phyloP scores from a whole-genome alignment of 2,797 vertebrate species.

The Lacerta bilineata region DNA sequence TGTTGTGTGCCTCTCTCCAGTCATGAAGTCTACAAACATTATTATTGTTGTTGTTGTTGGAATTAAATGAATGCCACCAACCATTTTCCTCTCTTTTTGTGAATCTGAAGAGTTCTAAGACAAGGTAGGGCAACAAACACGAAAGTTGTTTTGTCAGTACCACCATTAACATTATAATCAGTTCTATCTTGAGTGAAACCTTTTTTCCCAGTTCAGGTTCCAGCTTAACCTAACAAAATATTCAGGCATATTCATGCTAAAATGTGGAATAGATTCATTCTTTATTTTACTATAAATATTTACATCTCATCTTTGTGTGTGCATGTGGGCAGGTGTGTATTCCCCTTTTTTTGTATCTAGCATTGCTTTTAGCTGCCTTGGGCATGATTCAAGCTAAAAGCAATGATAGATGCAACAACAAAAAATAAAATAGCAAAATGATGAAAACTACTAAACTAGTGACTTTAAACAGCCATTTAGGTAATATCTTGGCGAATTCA shows the following conservation, averaged over 20 bases:
- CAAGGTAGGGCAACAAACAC: not conserved
- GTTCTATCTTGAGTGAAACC: not conserved
- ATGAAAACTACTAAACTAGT: no score
- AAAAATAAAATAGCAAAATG: no score
- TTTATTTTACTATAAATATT: not conserved
- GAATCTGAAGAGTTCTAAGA: constrained; percentile 3
- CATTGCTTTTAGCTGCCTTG: no score
- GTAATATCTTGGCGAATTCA: not conserved
- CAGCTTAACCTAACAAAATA: not conserved
- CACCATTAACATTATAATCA: not conserved
- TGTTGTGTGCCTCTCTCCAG: not conserved
- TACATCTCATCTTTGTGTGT: not conserved
- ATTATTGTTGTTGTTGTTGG: not conserved
- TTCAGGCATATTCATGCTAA: not conserved
- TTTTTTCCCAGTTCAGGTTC: not conserved
- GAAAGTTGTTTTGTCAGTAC: not conserved
- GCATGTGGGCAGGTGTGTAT: no score
- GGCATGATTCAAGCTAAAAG: not conserved
- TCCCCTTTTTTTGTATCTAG: no score
- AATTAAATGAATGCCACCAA: not conserved
- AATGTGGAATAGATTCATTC: not conserved
- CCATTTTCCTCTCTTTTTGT: not conserved
- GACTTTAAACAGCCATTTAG: no score
- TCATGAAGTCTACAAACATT: not conserved
- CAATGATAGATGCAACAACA: not conserved